Conservation (phyloP, 2,888 invertebrate species). For the Synanthedon formicaeformis region DNA sequence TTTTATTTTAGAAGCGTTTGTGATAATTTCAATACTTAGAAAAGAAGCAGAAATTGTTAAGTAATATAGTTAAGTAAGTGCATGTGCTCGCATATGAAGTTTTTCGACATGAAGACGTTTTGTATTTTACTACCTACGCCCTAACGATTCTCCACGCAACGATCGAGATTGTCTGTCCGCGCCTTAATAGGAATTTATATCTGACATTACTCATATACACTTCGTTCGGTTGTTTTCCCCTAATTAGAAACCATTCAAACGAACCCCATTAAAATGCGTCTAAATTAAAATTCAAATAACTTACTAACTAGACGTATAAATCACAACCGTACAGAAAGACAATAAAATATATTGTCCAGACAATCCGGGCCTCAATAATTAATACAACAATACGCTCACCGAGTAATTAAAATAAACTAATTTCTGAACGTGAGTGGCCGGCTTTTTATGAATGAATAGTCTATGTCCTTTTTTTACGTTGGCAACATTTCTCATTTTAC, state of each 20-base stretch:
- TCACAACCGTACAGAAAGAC: slow-evolving; percentile 55
- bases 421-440: slow-evolving; percentile 52
- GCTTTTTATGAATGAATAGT: slow-evolving; percentile 60
- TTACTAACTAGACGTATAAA: slow-evolving; percentile 70
- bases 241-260: slow-evolving; percentile 69
- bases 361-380: slow-evolving; percentile 47
- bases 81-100: too few species aligned
- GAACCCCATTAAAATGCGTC: slow-evolving; percentile 66
- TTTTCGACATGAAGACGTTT: too few species aligned
- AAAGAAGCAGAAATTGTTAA: too few species aligned
- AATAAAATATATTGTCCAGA: slow-evolving; percentile 68
- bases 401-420: slow-evolving; percentile 70
- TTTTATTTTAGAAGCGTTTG: too few species aligned
- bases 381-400: slow-evolving; percentile 62
- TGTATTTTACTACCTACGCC: too few species aligned
- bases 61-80: too few species aligned
- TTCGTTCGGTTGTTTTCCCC: slow-evolving; percentile 58
- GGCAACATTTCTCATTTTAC: slow-evolving; percentile 62
- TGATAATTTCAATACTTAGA: too few species aligned
- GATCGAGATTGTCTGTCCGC: too few species aligned
- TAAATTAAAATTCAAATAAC: slow-evolving; percentile 70
- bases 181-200: slow-evolving; percentile 60
- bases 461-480: slow-evolving; percentile 35
- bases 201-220: slow-evolving; percentile 57
- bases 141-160: too few species aligned